phyloP scores from a whole-genome alignment of 2,888 invertebrate species.

The Bugula neritina region DNA sequence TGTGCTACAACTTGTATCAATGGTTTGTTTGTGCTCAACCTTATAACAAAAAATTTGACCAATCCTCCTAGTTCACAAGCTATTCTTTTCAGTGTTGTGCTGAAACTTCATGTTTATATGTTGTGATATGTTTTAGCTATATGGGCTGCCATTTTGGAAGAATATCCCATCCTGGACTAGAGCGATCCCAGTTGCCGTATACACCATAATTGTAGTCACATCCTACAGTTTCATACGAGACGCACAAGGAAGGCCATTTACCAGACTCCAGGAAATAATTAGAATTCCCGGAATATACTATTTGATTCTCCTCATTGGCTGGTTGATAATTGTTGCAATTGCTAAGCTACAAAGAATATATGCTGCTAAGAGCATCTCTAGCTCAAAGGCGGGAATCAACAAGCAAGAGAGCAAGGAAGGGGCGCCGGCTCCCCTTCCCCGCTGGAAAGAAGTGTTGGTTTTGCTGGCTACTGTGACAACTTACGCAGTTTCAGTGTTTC shows the following conservation, averaged over 20 bases:
- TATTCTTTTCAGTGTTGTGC: too few species aligned
- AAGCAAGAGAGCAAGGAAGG: background rate
- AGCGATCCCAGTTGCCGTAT: constrained; percentile 30
- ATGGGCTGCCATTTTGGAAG: constrained; percentile 32
- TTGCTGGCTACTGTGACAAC: background rate
- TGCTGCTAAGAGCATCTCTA: background rate
- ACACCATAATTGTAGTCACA: constrained; percentile 30
- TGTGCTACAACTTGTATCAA: too few species aligned
- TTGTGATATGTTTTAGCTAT: constrained; percentile 32
- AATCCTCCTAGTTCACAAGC: too few species aligned
- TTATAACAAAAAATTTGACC: too few species aligned
- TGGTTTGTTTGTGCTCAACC: too few species aligned
- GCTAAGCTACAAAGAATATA: background rate
- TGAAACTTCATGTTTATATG: too few species aligned
- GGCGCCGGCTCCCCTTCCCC: background rate
- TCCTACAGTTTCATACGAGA: constrained; percentile 33
- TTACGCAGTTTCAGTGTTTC: background rate
- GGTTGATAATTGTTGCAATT: constrained; percentile 17
- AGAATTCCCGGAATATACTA: constrained; percentile 32
- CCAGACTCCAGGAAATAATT: constrained; percentile 32
- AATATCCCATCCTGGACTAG: constrained; percentile 30
- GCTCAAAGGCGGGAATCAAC: background rate
- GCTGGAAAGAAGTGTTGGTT: constrained; percentile 2
- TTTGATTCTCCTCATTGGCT: constrained; percentile 17
- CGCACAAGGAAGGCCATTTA: constrained; percentile 30